A percentile compares a stretch with the other conserved stretches of the same genome.
Evolutionary conservation across 2,888 invertebrate genomes (phyloP).

Genomic region (Drosophila nr. perissopoda): DNA sequence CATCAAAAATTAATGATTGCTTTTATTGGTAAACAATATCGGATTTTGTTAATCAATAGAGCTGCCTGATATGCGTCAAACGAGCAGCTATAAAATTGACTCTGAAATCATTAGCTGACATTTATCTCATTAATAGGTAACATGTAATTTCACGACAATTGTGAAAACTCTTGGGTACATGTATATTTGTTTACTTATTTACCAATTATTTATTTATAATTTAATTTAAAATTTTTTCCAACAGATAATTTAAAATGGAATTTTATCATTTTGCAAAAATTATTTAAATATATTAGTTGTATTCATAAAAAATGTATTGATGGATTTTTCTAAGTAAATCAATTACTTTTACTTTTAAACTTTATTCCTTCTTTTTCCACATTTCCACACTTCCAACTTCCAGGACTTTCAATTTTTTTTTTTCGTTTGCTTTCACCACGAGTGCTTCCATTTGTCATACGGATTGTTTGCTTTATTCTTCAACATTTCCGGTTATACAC

Average conservation of each 20-base stretch:
- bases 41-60: constrained; percentile 25
- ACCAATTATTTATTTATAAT: too few relatives aligned
- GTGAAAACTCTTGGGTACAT: not conserved
- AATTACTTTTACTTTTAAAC: not conserved
- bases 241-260: too few relatives aligned
- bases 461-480: constrained; percentile 11
- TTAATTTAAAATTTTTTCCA: too few relatives aligned
- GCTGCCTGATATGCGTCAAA: constrained; percentile 26
- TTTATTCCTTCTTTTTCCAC: not conserved
- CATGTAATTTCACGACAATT: not conserved
- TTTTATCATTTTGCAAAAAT: too few relatives aligned
- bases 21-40: constrained; percentile 21
- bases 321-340: not conserved
- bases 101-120: constrained; percentile 24
- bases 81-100: constrained; percentile 10
- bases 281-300: not conserved
- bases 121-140: not conserved
- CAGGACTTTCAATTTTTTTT: constrained; percentile 1
- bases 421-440: not conserved
- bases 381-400: not conserved
- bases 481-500: constrained; percentile 63
- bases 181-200: not conserved
- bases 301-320: not conserved
- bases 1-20: constrained; percentile 41
- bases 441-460: constrained; percentile 16